Conservation (phyloP, 2,888 invertebrate species). For the Metacarcinus magister region DNA sequence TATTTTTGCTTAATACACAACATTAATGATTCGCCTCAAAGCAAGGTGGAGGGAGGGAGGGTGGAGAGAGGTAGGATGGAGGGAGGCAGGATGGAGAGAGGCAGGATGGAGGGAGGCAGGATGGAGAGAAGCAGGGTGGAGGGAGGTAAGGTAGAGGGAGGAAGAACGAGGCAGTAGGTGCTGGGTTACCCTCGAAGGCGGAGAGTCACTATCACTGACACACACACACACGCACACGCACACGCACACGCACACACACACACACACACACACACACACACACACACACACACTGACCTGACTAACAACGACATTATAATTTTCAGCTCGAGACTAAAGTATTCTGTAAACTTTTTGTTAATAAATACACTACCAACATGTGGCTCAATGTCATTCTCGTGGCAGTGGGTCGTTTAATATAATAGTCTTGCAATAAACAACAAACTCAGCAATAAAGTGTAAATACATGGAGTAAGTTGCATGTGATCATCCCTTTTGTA, state of each 20-base stretch:
- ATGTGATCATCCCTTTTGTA: background rate
- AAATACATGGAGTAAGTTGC: background rate
- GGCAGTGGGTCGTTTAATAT: background rate
- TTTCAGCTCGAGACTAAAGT: background rate
- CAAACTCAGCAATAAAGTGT: background rate
- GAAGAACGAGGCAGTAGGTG: background rate
- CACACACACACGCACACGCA: background rate
- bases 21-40: background rate
- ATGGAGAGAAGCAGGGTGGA: background rate
- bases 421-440: background rate
- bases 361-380: background rate
- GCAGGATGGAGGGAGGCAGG: background rate
- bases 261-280: too few relatives aligned
- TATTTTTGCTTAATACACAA: background rate
- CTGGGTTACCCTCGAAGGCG: conserved; percentile 16
- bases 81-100: background rate
- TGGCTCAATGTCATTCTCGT: background rate
- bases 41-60: background rate
- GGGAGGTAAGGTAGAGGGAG: background rate
- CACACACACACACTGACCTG: background rate
- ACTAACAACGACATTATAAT: background rate
- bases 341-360: background rate
- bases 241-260: too few relatives aligned
- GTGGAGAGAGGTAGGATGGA: background rate
- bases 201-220: background rate